These are phyloP conservation scores for Desmodus rotundus DNA, from an alignment of 2,113 vertebrate species.

Conservation along the genomic window DNA sequence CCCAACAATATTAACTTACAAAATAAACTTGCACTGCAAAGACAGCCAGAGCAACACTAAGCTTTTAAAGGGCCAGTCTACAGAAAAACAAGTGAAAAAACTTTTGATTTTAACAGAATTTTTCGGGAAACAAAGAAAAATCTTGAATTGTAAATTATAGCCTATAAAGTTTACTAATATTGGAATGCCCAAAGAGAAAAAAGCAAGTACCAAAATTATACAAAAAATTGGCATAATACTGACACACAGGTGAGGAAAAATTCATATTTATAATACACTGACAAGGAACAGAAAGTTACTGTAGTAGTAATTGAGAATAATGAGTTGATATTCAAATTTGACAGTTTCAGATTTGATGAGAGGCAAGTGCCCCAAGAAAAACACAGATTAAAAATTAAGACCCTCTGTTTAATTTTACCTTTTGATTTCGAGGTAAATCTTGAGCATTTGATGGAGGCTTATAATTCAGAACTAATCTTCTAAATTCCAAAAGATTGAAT, in stretches of 20 bases:
- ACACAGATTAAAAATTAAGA: background rate
- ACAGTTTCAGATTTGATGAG: background rate
- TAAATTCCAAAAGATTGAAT: conserved; percentile 94
- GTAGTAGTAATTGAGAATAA: background rate
- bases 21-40: background rate
- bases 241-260: background rate
- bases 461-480: conserved; percentile 96
- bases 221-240: background rate
- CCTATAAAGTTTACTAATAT: background rate
- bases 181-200: background rate
- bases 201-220: background rate
- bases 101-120: background rate
- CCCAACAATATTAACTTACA: background rate
- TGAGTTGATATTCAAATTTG: background rate
- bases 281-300: background rate
- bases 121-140: background rate
- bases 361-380: background rate
- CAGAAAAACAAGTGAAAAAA: background rate
- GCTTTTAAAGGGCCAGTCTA: background rate
- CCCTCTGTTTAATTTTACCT: conserved; percentile 82
- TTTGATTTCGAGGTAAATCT: conserved; percentile 95
- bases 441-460: conserved; percentile 90
- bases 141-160: background rate
- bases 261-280: background rate
- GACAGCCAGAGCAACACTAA: background rate